Percentiles rank a stretch among this genome's conserved stretches.
Evolutionary conservation across 2,888 invertebrate genomes (phyloP).

Genomic region (Uropetala carovei): DNA sequence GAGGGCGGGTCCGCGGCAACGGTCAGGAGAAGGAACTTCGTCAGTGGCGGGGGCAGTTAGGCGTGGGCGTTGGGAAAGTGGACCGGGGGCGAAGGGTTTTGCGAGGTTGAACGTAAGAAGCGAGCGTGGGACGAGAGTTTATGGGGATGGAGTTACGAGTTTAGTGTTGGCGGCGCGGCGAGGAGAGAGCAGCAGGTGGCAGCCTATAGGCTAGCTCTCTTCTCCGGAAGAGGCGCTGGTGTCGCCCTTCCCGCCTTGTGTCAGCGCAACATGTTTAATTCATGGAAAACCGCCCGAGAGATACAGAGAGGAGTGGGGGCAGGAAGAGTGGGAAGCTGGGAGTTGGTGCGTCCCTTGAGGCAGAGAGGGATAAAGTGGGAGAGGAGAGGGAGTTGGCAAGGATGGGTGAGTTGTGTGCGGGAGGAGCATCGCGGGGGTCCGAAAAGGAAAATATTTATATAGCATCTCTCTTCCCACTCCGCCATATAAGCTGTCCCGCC

Average conservation of each 20-base stretch:
- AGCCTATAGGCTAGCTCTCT: not conserved
- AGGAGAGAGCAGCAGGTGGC: slow-evolving; percentile 15
- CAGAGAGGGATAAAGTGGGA: too few species aligned
- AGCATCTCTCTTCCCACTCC: not conserved
- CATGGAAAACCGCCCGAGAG: not conserved
- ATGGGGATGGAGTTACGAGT: not conserved
- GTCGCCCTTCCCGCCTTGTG: slow-evolving; percentile 3
- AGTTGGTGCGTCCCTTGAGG: too few species aligned
- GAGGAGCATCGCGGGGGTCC: not conserved
- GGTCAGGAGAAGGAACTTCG: not conserved
- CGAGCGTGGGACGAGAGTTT: not conserved
- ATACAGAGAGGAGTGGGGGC: not conserved
- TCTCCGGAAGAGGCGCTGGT: not conserved
- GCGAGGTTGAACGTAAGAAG: not conserved
- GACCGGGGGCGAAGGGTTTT: not conserved
- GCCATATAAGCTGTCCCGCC: not conserved
- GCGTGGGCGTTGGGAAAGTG: not conserved
- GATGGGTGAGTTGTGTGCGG: not conserved
- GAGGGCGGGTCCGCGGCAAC: not conserved
- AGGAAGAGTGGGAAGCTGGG: not conserved
- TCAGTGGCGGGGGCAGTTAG: not conserved
- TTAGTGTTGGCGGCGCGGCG: not conserved
- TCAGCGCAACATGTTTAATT: slow-evolving; percentile 19
- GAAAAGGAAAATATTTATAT: not conserved
- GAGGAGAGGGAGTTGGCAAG: too few species aligned